A percentile compares a stretch with the other conserved stretches of the same genome.
Conservation (phyloP, 2,888 invertebrate genomes). For the Meliscaeva auricollis region DNA sequence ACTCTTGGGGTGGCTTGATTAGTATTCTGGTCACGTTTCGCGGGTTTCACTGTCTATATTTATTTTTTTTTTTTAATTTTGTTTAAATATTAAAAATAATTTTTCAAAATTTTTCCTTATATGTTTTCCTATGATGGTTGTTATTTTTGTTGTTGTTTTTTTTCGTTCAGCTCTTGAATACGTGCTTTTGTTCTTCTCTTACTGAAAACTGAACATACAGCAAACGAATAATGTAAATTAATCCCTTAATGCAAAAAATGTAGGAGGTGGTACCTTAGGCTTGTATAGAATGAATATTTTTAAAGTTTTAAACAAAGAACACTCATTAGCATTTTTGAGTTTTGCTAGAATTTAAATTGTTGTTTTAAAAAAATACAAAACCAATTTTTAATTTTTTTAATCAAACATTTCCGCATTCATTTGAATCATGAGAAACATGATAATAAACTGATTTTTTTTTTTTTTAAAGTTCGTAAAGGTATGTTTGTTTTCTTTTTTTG, state of each 20-base stretch:
- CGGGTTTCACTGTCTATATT: constrained; percentile 51
- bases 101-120: neutral
- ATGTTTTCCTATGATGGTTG: neutral
- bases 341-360: constrained; percentile 10
- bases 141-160: neutral
- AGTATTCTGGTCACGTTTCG: constrained; percentile 49
- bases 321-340: constrained; percentile 29
- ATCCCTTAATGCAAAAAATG: constrained; percentile 33
- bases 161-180: constrained; percentile 23
- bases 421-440: constrained; percentile 43
- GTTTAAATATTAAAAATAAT: constrained; percentile 26
- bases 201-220: neutral
- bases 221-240: constrained; percentile 23
- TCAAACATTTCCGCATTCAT: constrained; percentile 47
- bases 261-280: too few relatives aligned
- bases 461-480: neutral
- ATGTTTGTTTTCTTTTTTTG: neutral
- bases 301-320: constrained; percentile 33
- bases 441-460: constrained; percentile 13
- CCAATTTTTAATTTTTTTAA: neutral
- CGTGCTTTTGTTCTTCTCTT: constrained; percentile 34
- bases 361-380: constrained; percentile 9
- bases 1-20: constrained; percentile 23
- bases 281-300: neutral
- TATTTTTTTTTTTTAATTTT: constrained; percentile 13